A percentile compares a stretch with the other conserved stretches of the same genome.
phyloP scores from a whole-genome alignment of 2,797 vertebrate species.

The Megalops cyprinoides region DNA sequence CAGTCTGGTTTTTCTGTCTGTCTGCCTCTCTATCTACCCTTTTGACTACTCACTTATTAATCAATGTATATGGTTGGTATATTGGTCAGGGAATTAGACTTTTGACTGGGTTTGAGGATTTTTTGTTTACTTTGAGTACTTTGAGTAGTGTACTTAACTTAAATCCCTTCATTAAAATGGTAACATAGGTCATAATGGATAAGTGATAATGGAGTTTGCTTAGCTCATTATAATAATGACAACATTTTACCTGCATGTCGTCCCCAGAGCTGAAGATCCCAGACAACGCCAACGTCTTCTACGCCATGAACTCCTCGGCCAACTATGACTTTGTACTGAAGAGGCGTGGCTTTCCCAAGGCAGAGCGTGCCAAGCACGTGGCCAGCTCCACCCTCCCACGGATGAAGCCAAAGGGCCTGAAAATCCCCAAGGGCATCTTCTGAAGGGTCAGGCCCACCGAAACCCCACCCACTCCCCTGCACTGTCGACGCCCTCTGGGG shows the following conservation, averaged over 20 bases:
- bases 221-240: neutral
- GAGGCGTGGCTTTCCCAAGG: conserved; percentile 79
- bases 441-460: conserved; percentile 52
- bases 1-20: no score
- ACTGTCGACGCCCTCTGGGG: neutral
- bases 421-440: conserved; percentile 88
- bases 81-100: no score
- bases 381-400: conserved; percentile 85
- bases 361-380: conserved; percentile 78
- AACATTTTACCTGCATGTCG: neutral
- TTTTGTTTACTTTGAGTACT: no score
- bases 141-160: no score
- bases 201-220: neutral
- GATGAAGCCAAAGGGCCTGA: conserved; percentile 88
- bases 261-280: conserved; percentile 83
- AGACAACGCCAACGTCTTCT: conserved; percentile 86
- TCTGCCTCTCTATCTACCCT: no score
- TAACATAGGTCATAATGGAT: neutral
- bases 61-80: no score
- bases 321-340: conserved; percentile 87
- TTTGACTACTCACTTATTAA: no score
- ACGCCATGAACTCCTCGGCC: conserved; percentile 86
- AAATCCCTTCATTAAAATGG: neutral
- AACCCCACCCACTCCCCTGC: neutral
- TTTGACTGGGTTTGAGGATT: no score